Percentiles rank a stretch among this genome's conserved stretches.
Conservation (phyloP, 2,888 invertebrate genomes). For the Tachina fera region DNA sequence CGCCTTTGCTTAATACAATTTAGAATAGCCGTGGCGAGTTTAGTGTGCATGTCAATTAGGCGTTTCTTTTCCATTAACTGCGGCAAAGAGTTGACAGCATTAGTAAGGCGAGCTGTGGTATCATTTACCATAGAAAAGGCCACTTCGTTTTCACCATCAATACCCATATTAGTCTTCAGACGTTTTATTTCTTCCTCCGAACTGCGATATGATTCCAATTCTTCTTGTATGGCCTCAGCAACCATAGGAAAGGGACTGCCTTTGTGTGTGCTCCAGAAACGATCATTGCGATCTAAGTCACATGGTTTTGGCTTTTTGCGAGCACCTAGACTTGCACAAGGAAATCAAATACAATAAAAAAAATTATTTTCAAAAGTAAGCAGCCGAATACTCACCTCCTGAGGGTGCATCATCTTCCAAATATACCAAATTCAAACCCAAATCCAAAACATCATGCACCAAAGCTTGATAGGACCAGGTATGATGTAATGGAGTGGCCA, state of each 20-base stretch:
- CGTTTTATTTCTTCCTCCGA: constrained; percentile 99
- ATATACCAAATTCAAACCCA: constrained; percentile 92
- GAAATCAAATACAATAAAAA: too few species aligned
- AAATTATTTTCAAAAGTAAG: background rate
- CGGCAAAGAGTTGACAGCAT: constrained; percentile 97
- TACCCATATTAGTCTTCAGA: constrained; percentile 96
- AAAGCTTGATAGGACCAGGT: constrained; percentile 99
- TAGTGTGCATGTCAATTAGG: constrained; percentile 99
- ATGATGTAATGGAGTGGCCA: constrained; percentile 99
- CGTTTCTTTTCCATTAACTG: constrained; percentile 98
- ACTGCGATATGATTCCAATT: constrained; percentile 94
- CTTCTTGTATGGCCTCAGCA: constrained; percentile 99
- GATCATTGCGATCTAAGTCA: constrained; percentile 94
- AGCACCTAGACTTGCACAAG: constrained; percentile 84
- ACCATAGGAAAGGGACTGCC: constrained; percentile 97
- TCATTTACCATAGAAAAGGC: constrained; percentile 94
- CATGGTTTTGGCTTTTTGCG: constrained; percentile 92
- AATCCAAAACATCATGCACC: constrained; percentile 96
- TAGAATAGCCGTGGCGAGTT: constrained; percentile 96
- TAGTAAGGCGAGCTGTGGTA: constrained; percentile 96
- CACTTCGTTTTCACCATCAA: constrained; percentile 93
- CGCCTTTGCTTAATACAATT: constrained; percentile 94
- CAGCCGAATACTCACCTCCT: constrained; percentile 68
- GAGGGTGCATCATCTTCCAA: constrained; percentile 86
- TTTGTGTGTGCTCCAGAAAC: constrained; percentile 96